Conservation (phyloP, 2,113 vertebrate genomes). For the Cettia cetti region DNA sequence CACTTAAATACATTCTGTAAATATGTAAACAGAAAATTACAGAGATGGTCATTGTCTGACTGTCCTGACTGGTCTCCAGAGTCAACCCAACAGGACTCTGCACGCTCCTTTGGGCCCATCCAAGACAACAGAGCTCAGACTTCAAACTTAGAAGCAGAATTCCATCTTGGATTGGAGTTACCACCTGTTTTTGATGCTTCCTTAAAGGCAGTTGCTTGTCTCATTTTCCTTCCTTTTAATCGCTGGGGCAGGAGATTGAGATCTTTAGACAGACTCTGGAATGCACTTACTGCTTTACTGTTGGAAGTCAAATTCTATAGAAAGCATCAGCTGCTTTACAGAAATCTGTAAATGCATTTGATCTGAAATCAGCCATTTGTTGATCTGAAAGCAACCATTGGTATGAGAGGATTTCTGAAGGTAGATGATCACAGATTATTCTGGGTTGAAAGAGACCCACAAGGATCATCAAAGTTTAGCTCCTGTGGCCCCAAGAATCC, state of each 20-base stretch:
- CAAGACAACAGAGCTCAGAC: not conserved
- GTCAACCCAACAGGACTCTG: not conserved
- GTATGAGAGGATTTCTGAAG: not conserved
- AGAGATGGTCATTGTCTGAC: slow-evolving; percentile 24
- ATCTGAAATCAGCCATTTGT: not conserved
- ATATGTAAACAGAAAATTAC: slow-evolving; percentile 37
- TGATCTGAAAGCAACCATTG: not conserved
- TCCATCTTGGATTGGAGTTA: not conserved
- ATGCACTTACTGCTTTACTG: not conserved
- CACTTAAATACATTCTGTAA: slow-evolving; percentile 4
- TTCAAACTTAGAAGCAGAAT: not conserved
- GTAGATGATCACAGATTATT: not conserved
- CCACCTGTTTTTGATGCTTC: not conserved
- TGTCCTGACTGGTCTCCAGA: slow-evolving; percentile 25
- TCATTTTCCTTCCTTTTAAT: not conserved
- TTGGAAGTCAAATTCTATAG: not conserved
- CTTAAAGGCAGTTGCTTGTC: not conserved
- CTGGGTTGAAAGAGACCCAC: not conserved
- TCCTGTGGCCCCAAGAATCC: not conserved
- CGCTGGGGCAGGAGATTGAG: not conserved
- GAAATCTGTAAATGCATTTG: not conserved
- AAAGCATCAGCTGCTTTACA: not conserved
- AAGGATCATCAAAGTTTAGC: not conserved
- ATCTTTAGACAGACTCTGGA: not conserved
- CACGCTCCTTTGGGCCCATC: not conserved